Evolutionary conservation across 2,113 vertebrate species (phyloP).

Genomic region (Rhynchopsitta pachyrhyncha): DNA sequence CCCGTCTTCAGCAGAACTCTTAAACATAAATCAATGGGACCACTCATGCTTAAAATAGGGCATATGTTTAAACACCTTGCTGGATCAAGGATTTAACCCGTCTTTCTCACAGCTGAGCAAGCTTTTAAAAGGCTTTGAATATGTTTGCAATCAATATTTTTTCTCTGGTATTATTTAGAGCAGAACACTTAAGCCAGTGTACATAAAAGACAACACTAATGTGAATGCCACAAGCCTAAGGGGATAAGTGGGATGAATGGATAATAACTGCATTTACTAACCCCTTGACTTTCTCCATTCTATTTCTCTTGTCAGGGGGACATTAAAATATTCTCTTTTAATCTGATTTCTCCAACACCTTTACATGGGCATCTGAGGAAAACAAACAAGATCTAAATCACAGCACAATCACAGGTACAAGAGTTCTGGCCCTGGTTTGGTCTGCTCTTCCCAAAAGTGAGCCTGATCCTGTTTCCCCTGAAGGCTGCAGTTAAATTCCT

Average conservation of each 20-base stretch:
- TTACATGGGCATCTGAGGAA: background rate
- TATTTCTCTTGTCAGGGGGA: background rate
- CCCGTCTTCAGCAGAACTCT: background rate
- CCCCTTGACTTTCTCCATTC: background rate
- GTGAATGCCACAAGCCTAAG: background rate
- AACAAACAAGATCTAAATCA: background rate
- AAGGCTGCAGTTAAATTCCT: background rate
- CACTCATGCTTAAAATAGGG: background rate
- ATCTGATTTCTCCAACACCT: background rate
- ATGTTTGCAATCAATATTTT: background rate
- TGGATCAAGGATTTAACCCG: background rate
- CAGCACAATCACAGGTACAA: background rate
- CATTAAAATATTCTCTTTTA: background rate
- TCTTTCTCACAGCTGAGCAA: background rate
- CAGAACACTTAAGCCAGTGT: background rate
- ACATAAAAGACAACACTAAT: background rate
- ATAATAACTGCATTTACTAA: background rate
- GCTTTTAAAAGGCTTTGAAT: background rate
- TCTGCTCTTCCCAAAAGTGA: background rate
- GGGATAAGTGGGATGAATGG: background rate
- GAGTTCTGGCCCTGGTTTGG: background rate
- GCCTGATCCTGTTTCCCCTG: background rate
- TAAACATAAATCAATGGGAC: background rate
- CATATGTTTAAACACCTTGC: background rate
- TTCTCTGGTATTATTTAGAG: background rate